Conservation (phyloP, 2,113 vertebrate genomes). For the Paramisgurnus dabryanus region DNA sequence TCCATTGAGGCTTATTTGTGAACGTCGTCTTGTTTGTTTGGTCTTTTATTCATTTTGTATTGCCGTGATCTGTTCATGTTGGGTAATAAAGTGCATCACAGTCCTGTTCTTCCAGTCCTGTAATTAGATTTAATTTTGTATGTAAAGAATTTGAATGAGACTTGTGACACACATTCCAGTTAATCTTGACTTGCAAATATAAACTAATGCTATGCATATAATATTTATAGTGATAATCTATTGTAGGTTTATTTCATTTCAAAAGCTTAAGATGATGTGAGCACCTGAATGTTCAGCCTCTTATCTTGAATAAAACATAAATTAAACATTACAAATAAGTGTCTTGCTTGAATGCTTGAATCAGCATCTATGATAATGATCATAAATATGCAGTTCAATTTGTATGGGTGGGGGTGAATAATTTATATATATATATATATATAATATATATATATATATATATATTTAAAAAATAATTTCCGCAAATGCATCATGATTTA, state of each 20-base stretch:
- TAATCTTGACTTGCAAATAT: conserved; percentile 14
- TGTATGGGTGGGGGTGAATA: too few relatives aligned
- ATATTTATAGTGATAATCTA: conserved; percentile 22
- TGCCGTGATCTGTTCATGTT: neutral
- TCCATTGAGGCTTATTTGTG: neutral
- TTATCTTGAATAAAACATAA: neutral
- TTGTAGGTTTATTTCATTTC: conserved; percentile 40
- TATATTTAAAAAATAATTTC: too few relatives aligned
- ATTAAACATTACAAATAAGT: conserved; percentile 6
- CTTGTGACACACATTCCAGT: conserved; percentile 22
- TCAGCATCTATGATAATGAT: neutral
- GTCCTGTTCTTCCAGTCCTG: neutral
- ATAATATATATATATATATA: too few relatives aligned
- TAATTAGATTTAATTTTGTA: conserved; percentile 2
- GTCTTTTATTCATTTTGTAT: neutral
- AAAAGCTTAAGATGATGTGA: conserved; percentile 23
- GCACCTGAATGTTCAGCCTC: conserved; percentile 10
- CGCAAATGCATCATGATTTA: too few relatives aligned
- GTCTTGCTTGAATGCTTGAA: neutral
- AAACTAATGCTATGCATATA: conserved; percentile 37
- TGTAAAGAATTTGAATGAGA: conserved; percentile 21
- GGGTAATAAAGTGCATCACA: neutral
- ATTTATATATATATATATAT: too few relatives aligned
- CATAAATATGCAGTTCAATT: too few relatives aligned
- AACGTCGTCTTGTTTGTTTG: neutral